phyloP scores from a whole-genome alignment of 2,113 vertebrate genomes.

The Cochlearius cochlearius region DNA sequence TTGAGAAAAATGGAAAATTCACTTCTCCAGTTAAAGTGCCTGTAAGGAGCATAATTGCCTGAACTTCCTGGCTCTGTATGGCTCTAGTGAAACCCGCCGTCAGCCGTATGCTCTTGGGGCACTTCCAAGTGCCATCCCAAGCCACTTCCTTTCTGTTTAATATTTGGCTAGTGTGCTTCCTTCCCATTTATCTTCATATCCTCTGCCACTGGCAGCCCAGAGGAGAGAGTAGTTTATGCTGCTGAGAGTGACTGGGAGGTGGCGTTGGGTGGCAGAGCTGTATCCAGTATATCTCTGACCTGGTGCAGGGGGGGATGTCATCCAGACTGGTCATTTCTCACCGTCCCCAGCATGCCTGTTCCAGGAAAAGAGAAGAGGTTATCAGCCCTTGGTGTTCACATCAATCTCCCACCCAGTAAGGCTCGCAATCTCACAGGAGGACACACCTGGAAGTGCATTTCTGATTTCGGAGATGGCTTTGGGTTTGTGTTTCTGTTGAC shows the following conservation, averaged over 20 bases:
- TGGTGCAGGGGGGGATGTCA: rapidly evolving
- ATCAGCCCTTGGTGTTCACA: background rate
- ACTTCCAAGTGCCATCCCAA: conserved; percentile 7
- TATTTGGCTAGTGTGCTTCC: background rate
- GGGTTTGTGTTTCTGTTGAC: background rate
- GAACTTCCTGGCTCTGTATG: background rate
- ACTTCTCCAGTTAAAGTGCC: background rate
- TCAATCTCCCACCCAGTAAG: background rate
- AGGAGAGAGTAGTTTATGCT: background rate
- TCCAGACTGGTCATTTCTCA: background rate
- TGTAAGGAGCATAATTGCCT: background rate
- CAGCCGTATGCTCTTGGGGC: background rate
- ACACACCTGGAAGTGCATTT: background rate
- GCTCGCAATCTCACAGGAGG: background rate
- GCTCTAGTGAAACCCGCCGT: background rate
- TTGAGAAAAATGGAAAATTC: background rate
- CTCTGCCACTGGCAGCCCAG: background rate
- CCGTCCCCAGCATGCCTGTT: too few relatives aligned
- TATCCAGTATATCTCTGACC: background rate
- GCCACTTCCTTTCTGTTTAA: background rate
- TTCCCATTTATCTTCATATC: background rate
- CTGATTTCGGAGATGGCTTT: background rate
- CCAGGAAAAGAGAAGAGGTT: background rate
- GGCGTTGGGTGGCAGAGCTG: background rate
- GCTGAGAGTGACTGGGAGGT: rapidly evolving